Evolutionary conservation across 2,888 invertebrate genomes (phyloP), one percentile per base, ranked within the genome.

Genomic region (Chrysotoxum bicinctum): DNA sequence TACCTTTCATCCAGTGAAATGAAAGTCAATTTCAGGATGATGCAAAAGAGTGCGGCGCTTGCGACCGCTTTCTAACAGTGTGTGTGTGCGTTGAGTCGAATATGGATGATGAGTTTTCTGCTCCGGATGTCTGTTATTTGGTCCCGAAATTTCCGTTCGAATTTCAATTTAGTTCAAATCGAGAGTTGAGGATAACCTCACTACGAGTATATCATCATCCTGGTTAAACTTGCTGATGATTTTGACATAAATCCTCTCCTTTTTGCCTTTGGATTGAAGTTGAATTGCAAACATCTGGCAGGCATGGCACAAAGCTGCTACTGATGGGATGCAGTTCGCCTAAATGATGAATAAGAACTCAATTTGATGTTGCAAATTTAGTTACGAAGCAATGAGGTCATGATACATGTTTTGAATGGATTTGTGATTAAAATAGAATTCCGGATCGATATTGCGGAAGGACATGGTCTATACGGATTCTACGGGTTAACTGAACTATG

Each of bases 1-100:
- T 26, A 26, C 26, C 32, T 35, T 58, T 37, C 35, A 58, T 58
- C 21, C 35, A 23, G 54, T 54, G 30, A 80, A 80, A 85, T 85
- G 62, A 77, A 81, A 85, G 85, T 73, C 81, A 85, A 81, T 85
- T 81, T 76, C 73, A 37, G 76, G 62, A 81, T 81, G 76, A n/a
- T n/a, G n/a, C n/a, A n/a, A 50, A 58, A 56, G 68, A 54, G 58
- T 40, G 35, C n/a, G 50, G 23, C 14, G 19, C 45, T 30, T 48
- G 26, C 37, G 35, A 56, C 37, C 50, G 23, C 35, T 26, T 16
- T 58, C 43, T 16, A 32, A 19, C 19, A 16, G 30, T 32, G n/a
- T 10, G 3, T 82, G 35, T 32, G 8, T 10, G 3, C 77, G 35
- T 79, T 58, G 50, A 58, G 66, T 62, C 66, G 72, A 72, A 14